Evolutionary conservation across 2,113 vertebrate species (phyloP).

Genomic region (Cranoglanis bouderius): DNA sequence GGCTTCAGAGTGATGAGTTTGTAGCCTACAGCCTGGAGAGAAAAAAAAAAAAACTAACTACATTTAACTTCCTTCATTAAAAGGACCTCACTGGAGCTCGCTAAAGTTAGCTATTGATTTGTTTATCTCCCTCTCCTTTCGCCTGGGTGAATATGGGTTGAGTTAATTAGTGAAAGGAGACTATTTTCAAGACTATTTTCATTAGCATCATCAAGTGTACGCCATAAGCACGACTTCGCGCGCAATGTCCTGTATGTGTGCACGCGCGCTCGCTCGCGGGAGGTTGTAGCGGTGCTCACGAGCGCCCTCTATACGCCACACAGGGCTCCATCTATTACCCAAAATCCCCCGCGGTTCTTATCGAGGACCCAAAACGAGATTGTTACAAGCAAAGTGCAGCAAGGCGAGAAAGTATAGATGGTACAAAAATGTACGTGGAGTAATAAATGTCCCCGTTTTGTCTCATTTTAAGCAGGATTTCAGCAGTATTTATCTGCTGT

Average conservation of each 20-base stretch:
- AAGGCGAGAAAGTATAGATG: background rate
- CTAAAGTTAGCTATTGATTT: background rate
- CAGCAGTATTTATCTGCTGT: no score
- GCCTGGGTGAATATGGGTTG: background rate
- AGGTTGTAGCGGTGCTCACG: background rate
- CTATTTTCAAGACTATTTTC: background rate
- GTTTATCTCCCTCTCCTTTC: background rate
- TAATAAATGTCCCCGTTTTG: background rate
- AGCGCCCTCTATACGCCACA: background rate
- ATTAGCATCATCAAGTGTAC: background rate
- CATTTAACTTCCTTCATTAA: background rate
- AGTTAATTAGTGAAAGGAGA: background rate
- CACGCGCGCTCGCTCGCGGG: background rate
- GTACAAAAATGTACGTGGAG: background rate
- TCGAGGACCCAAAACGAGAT: background rate
- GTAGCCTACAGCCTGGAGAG: background rate
- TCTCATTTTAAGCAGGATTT: background rate
- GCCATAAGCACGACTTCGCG: background rate
- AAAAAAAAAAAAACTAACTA: background rate
- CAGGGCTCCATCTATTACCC: background rate
- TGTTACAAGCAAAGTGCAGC: background rate
- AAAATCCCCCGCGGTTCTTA: background rate
- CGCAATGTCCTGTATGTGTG: background rate
- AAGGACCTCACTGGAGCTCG: background rate
- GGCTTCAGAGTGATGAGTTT: background rate